A percentile compares a stretch with the other conserved stretches of the same genome.
These are phyloP conservation scores for Phortica magna DNA, from an alignment of 2,888 invertebrate genomes.

Conservation along the genomic window DNA sequence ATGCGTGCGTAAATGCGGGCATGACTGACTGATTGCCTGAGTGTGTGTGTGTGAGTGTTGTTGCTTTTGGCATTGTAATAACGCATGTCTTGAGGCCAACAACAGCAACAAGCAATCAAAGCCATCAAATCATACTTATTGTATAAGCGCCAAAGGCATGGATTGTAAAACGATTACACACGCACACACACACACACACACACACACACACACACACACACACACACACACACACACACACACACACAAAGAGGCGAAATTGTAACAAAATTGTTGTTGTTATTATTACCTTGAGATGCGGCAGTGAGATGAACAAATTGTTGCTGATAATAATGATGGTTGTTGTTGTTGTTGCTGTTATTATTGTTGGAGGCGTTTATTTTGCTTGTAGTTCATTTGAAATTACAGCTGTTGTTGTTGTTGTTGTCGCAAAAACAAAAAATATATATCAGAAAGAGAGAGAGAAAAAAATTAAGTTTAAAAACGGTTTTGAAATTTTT, in stretches of 20 bases:
- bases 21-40: not conserved
- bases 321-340: conserved; percentile 8
- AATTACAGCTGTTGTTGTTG: not conserved
- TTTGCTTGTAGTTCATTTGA: not conserved
- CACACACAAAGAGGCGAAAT: conserved; percentile 14
- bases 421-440: not conserved
- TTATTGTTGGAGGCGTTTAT: not conserved
- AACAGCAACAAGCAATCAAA: not conserved
- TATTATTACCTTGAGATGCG: conserved; percentile 13
- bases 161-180: conserved; percentile 33
- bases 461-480: no score
- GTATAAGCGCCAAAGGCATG: no score
- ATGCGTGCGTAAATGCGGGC: not conserved
- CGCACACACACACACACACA: conserved; percentile 48
- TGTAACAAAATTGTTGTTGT: not conserved
- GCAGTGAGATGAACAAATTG: not conserved
- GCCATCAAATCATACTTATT: no score
- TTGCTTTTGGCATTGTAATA: not conserved
- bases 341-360: not conserved
- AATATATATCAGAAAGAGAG: no score
- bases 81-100: not conserved
- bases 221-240: conserved; percentile 37
- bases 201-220: conserved; percentile 36
- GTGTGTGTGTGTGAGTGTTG: conserved; percentile 1
- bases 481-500: no score